Conservation (phyloP, 2,888 invertebrate genomes). For the Folsomia manolachei region DNA sequence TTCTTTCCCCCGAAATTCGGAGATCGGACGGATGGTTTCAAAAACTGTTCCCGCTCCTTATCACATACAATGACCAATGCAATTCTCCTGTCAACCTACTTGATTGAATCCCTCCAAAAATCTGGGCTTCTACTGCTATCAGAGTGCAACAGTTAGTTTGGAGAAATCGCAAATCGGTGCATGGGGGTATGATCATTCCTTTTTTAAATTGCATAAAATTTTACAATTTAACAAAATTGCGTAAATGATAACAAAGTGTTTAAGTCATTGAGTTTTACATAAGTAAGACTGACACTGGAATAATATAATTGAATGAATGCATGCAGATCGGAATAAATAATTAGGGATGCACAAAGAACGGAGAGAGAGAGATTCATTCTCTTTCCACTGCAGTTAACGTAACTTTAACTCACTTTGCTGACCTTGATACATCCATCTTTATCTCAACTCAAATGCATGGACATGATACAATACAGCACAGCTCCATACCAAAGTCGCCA, state of each 20-base stretch:
- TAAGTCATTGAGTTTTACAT: too few species aligned
- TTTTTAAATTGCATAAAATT: too few species aligned
- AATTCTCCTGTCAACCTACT: slow-evolving; percentile 12
- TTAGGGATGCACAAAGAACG: neutral
- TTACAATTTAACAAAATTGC: too few species aligned
- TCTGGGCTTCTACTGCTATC: too few species aligned
- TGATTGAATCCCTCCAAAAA: slow-evolving; percentile 19
- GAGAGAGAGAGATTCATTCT: too few species aligned
- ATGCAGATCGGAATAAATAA: neutral
- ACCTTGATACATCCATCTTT: slow-evolving; percentile 6
- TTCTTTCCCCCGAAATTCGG: slow-evolving; percentile 5
- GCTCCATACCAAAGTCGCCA: too few species aligned
- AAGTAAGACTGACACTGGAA: too few species aligned
- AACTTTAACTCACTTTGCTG: neutral
- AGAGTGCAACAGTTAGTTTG: slow-evolving; percentile 6
- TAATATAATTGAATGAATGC: too few species aligned
- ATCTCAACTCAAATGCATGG: neutral
- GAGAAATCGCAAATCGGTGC: too few species aligned
- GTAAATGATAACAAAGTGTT: too few species aligned
- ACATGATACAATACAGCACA: too few species aligned
- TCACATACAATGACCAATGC: slow-evolving; percentile 24
- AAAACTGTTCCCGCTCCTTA: slow-evolving; percentile 16
- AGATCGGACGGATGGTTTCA: neutral
- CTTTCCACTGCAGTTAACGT: neutral
- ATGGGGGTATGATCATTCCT: too few species aligned